A percentile compares a stretch with the other conserved stretches of the same genome.
Conservation (phyloP, 1,140 invertebrate genomes). For the Lethocerus indicus region DNA sequence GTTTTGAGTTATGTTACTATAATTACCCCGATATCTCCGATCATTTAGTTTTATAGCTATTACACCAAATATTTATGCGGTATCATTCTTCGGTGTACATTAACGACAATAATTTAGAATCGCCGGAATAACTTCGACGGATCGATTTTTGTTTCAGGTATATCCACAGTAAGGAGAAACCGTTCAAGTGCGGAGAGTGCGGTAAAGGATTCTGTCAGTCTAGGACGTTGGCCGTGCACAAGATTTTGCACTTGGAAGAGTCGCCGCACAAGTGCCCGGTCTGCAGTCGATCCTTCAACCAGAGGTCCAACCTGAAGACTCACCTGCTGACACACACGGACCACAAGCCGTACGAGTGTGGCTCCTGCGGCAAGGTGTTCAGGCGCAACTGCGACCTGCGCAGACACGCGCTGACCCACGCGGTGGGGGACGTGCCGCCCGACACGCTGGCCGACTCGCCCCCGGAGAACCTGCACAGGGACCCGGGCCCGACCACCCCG, state of each 20-base stretch:
- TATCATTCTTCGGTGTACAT: no score
- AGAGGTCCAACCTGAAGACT: conserved; percentile 82
- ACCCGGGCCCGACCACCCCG: no score
- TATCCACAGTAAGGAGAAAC: no score
- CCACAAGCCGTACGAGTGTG: conserved; percentile 86
- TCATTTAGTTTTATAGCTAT: no score
- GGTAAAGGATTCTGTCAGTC: conserved; percentile 95
- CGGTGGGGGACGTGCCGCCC: conserved; percentile 60
- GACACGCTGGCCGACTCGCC: conserved; percentile 22
- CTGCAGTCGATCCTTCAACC: conserved; percentile 75
- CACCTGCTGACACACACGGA: conserved; percentile 90
- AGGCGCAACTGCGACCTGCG: conserved; percentile 69
- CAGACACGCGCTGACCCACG: conserved; percentile 67
- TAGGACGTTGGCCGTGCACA: conserved; percentile 82
- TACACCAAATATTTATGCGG: no score
- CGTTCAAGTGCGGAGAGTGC: conserved; percentile 91
- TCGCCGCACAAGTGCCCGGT: conserved; percentile 84
- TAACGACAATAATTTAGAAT: no score
- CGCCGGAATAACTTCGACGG: no score
- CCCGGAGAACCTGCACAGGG: no score
- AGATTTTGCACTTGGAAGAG: conserved; percentile 81
- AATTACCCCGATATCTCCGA: no score
- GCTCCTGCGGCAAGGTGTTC: conserved; percentile 75
- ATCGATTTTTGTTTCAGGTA: conserved; percentile 57
- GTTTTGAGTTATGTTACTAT: no score